Base-by-base conservation (phyloP, 2,797 vertebrate species). In the Poecilia velifera region DNA sequence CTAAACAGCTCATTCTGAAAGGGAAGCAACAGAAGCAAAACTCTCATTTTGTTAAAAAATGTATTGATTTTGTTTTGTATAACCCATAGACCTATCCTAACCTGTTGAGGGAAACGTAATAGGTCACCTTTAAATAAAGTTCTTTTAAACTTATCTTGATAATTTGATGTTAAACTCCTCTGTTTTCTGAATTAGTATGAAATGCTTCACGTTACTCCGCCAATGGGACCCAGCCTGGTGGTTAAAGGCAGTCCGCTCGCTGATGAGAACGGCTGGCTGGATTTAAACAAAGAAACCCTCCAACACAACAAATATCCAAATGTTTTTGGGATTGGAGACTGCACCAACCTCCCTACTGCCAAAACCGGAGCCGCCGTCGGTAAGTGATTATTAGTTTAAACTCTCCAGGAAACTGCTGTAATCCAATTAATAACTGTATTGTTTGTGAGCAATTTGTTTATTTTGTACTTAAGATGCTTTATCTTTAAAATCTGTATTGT, bases 171-270 rank as follows among this genome's bases (percentile, higher is more conserved):
- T 51, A 9, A 45, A 59, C n/a, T 73, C n/a, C 43, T 18, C 6
- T 64, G 12, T 79, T 73, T 73, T 78, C 9, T 84, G 77, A 4
- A 18, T 36, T 62, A 99, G 98, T 99, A 99, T 86, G 98, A 97
- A 91, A 98, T 99, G 98, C 97, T 99, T 81, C 98, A 99, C 7
- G 97, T 99, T 55, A 98, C 98, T 0, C 98, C 98, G 5, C 98
- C 98, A 0, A 99, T 99, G 98, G 97, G 98, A 73, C 95, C 98
- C 18, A 97, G 91, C 46, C 90, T 92, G 0, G 97, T 96, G 18
- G 86, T 99, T 22, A 94, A 97, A 92, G 94, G 84, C 22, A 97
- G 97, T 76, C 90, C 90, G 0, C 92, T 99, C 87, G 95, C 96
- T 0, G 97, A 99, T 78, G 84, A 88, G 62, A 76, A 2, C 0